Percentiles rank a stretch among this genome's conserved stretches.
Evolutionary conservation across 2,888 invertebrate species (phyloP).

Genomic region (Drosophila lacicola): DNA sequence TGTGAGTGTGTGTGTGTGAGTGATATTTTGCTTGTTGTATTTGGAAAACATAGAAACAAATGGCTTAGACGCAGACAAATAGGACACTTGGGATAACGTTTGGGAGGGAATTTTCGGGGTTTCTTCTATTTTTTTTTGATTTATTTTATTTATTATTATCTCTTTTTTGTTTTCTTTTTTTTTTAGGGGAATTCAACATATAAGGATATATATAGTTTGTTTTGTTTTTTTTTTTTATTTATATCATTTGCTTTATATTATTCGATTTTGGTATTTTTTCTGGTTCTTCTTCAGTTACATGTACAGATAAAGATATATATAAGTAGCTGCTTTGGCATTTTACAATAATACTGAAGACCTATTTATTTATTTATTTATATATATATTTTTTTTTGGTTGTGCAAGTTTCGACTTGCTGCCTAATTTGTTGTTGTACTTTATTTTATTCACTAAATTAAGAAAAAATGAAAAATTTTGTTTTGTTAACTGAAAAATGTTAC

Average conservation of each 20-base stretch:
- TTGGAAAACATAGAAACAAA: conserved; percentile 87
- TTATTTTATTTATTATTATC: conserved; percentile 28
- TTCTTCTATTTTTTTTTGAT: conserved; percentile 39
- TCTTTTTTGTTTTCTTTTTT: conserved; percentile 40
- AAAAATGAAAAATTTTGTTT: conserved; percentile 14
- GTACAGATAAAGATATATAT: conserved; percentile 48
- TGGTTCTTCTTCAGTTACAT: conserved; percentile 38
- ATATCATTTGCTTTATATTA: conserved; percentile 49
- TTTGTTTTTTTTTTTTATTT: conserved; percentile 47
- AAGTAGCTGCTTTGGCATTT: conserved; percentile 54
- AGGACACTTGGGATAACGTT: conserved; percentile 87
- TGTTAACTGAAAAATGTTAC: conserved; percentile 30
- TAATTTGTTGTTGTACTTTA: conserved; percentile 30
- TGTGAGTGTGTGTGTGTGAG: conserved; percentile 61
- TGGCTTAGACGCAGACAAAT: conserved; percentile 92
- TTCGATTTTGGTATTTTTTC: conserved; percentile 34
- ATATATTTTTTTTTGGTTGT: conserved; percentile 32
- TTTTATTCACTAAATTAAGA: conserved; percentile 9
- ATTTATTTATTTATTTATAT: conserved; percentile 23
- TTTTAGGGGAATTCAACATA: conserved; percentile 83
- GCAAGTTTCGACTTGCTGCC: conserved; percentile 48
- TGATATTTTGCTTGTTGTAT: conserved; percentile 70
- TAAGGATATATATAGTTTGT: conserved; percentile 77
- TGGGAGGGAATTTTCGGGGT: conserved; percentile 51
- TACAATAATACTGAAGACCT: conserved; percentile 82